These are phyloP conservation scores for Rhadinocentrus ornatus DNA, from an alignment of 2,797 vertebrate species.

Conservation along the genomic window DNA sequence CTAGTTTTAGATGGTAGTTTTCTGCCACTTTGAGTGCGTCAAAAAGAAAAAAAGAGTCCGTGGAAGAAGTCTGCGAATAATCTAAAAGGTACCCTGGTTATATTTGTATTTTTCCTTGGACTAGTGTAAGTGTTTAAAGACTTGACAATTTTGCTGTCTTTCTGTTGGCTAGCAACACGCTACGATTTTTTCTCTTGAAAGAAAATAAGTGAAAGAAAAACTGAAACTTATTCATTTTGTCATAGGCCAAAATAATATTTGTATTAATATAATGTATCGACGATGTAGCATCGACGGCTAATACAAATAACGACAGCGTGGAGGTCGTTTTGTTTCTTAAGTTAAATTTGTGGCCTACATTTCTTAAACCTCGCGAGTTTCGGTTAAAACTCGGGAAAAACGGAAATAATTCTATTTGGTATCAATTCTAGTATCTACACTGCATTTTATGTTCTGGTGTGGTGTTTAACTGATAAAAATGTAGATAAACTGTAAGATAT, in stretches of 20 bases:
- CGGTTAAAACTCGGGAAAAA: not conserved
- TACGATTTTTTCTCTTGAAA: not conserved
- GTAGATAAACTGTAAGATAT: not conserved
- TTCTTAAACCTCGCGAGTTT: not conserved
- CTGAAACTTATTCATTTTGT: not conserved
- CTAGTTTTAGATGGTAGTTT: not conserved
- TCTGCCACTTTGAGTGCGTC: constrained; percentile 1
- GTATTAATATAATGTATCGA: not conserved
- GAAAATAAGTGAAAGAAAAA: not conserved
- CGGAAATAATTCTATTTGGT: not conserved
- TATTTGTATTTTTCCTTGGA: not conserved
- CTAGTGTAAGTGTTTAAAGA: constrained; percentile 23
- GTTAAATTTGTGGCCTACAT: constrained; percentile 31
- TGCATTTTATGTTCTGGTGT: not conserved
- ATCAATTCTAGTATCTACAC: not conserved
- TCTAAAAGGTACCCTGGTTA: not conserved
- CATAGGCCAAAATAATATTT: not conserved
- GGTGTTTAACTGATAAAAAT: not conserved
- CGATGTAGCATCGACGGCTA: not conserved
- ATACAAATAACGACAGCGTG: not conserved
- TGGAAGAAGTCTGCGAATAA: not conserved
- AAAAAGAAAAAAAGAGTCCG: not conserved
- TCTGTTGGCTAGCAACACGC: not conserved
- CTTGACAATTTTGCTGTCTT: not conserved
- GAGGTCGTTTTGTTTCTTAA: not conserved